Evolutionary conservation across 2,113 vertebrate genomes (phyloP).

Genomic region (Grammomys surdaster): DNA sequence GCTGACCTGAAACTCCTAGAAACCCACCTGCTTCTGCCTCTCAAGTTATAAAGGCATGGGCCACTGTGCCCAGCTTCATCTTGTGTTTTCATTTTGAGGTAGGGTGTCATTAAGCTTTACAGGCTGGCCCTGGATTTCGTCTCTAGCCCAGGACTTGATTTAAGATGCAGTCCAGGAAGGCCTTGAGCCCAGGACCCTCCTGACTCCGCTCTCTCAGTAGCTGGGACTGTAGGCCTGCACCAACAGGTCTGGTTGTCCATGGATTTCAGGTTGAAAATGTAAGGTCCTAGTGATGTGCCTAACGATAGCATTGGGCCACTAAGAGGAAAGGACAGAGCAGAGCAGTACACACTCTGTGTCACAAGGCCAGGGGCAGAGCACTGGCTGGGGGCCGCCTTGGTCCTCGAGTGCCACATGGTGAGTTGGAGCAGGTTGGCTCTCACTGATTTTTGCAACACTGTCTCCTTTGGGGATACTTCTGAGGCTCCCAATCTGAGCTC

Average conservation of each 20-base stretch:
- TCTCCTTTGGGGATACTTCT: background rate
- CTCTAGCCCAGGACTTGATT: background rate
- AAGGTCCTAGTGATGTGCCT: background rate
- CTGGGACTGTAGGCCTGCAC: background rate
- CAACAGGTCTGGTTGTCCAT: background rate
- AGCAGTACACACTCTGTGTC: background rate
- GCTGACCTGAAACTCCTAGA: background rate
- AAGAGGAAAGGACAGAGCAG: background rate
- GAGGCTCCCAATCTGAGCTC: background rate
- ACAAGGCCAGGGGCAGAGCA: background rate
- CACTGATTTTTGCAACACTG: no score
- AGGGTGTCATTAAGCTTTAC: background rate
- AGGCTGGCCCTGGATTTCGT: background rate
- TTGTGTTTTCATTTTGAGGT: background rate
- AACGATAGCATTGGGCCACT: no score
- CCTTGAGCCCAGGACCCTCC: background rate
- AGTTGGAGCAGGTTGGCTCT: no score
- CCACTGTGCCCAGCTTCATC: background rate
- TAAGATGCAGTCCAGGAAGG: background rate
- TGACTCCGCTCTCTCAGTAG: background rate
- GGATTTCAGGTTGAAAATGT: background rate
- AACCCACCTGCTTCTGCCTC: background rate
- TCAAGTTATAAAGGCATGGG: background rate
- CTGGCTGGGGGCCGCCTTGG: background rate
- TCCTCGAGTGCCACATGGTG: background rate